Evolutionary conservation across 2,888 invertebrate species (phyloP), one percentile per base, ranked within the genome.

Genomic region (Thalpophila matura): DNA sequence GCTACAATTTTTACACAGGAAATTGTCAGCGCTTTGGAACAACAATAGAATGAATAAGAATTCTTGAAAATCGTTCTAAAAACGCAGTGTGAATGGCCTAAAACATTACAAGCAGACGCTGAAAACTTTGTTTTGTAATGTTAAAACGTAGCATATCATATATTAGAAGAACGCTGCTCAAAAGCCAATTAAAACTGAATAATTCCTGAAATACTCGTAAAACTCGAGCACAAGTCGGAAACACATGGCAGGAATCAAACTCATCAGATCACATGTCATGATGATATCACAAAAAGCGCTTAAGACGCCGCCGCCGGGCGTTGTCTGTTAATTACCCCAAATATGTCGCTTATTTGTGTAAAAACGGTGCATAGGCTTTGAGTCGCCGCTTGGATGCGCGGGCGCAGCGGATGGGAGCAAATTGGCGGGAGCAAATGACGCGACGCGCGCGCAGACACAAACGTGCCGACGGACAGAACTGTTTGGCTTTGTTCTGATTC

Each of bases 241-340:
- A 74, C 83, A 82, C 73, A 80, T 84, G 85, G 67, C 66, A 67
- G 55, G 29, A 74, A 81, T 85, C 76, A 81, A 77, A 80, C 59
- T 37, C 67, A 57, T 75, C 58, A 59, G 53, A 43, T 59, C 54
- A 37, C 61, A 59, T 57, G 74, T 45, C 67, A 29, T 37, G 56
- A 55, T 61, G 59, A 50, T 62, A 29, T 40, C 55, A 63, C 81
- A 89, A 90, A 89, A 89, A 90, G 55, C 47, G 49, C 74, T 72
- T 79, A 47, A 84, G 72, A 78, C 71, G 55, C 86, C 88, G 89
- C 81, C 76, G 64, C 56, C 73, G 82, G 84, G 80, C 84, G 86
- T 87, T 84, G 82, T 86, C 89, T 90, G 92, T 91, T 94, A 93
- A 93, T 93, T 93, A 93, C 91, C 87, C 82, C 90, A 92, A 92